Conservation (phyloP, 2,888 invertebrate genomes). For the Rhyacophila evoluta region DNA sequence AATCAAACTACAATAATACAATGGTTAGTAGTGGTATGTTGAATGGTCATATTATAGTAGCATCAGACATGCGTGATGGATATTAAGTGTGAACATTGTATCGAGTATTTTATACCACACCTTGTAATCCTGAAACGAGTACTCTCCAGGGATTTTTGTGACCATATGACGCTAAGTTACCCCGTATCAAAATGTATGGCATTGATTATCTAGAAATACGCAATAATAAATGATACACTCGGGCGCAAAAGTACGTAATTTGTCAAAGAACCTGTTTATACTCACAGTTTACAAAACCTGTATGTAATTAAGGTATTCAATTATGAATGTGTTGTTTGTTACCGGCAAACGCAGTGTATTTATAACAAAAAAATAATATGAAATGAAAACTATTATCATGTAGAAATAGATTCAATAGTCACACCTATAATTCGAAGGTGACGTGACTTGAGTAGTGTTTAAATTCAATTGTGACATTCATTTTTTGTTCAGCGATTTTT, state of each 20-base stretch:
- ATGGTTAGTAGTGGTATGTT: not conserved
- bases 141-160: constrained; percentile 90
- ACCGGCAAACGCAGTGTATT: not conserved
- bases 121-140: constrained; percentile 87
- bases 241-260: not conserved
- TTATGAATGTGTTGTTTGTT: not conserved
- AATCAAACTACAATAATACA: not conserved
- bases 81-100: constrained; percentile 5
- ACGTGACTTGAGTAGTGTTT: not conserved
- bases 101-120: constrained; percentile 62
- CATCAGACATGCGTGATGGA: constrained; percentile 15
- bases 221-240: not conserved
- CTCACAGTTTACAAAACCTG: constrained; percentile 24
- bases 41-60: not conserved
- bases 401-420: not conserved
- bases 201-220: constrained; percentile 62
- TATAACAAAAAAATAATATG: not conserved
- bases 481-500: not conserved
- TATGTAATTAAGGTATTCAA: constrained; percentile 8
- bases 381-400: not conserved
- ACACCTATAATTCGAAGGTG: not conserved
- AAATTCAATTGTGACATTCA: constrained; percentile 17
- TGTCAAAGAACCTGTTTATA: not conserved
- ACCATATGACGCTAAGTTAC: constrained; percentile 88
- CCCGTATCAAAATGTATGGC: constrained; percentile 92